Evolutionary conservation across 2,888 invertebrate species (phyloP).

Genomic region (Meghimatium bilineatum): DNA sequence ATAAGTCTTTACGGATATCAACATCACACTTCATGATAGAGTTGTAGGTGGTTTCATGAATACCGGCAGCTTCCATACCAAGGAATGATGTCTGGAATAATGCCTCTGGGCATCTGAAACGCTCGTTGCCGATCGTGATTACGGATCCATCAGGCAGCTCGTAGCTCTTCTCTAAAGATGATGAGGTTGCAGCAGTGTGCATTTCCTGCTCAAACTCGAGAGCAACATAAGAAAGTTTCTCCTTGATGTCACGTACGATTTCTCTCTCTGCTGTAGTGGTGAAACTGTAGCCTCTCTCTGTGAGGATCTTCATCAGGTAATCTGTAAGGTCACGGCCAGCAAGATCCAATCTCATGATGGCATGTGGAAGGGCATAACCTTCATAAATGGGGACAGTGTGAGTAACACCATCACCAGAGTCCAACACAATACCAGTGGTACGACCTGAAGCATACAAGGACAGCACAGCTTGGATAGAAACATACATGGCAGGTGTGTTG

Average conservation of each 20-base stretch:
- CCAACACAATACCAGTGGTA: constrained; percentile 96
- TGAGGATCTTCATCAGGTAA: constrained; percentile 83
- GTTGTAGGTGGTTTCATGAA: constrained; percentile 76
- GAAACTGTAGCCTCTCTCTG: constrained; percentile 74
- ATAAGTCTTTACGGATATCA: constrained; percentile 75
- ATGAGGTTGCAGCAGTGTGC: constrained; percentile 87
- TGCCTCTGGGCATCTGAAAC: constrained; percentile 70
- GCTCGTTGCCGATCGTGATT: constrained; percentile 73
- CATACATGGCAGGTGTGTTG: constrained; percentile 95
- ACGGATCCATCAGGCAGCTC: constrained; percentile 75
- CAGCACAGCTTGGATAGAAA: constrained; percentile 94
- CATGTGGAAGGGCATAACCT: constrained; percentile 92
- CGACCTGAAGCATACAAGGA: constrained; percentile 95
- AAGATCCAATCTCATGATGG: constrained; percentile 83
- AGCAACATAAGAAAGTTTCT: constrained; percentile 95
- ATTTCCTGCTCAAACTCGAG: constrained; percentile 92
- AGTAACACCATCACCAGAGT: constrained; percentile 95
- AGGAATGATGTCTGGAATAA: constrained; percentile 72
- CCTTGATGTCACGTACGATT: constrained; percentile 95
- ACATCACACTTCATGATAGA: constrained; percentile 76
- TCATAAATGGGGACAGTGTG: constrained; percentile 97
- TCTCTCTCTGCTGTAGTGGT: constrained; percentile 88
- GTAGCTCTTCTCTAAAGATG: constrained; percentile 93
- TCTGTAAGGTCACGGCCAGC: constrained; percentile 80
- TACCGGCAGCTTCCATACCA: constrained; percentile 74